Base-by-base conservation (phyloP, 2,113 vertebrate genomes). In the Gambusia holbrooki region DNA sequence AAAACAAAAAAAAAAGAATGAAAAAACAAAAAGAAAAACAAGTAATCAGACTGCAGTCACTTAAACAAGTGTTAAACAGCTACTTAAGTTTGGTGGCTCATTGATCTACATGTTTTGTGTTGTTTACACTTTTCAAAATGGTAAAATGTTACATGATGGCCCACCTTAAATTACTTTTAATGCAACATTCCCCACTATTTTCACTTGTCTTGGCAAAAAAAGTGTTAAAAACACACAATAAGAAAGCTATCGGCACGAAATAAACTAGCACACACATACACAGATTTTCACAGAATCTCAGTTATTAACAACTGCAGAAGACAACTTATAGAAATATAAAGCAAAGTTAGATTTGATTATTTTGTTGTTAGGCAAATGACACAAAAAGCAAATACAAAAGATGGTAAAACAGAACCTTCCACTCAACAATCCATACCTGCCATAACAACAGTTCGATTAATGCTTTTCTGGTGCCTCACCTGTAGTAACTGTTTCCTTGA, bases 401-500 rank as follows among this genome's bases (percentile, higher is more conserved):
- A 48, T 19, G 9, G 48, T n/a, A 3, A n/a, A n/a, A 7, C 9
- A 25, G 7, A 58, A 58, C 25, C 7, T n/a, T n/a, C 22, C 51
- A 58, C 51, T 54, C 51, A 54, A 54, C 51, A 19, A 54, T 54
- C 22, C 51, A 54, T 1, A 58, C 22, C 9, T 58, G 51, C 22
- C 51, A 10, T 8, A 58, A 25, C 22, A 48, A 5, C 45, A 48
- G 45, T 19, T 5, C 3, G 42, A 45, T 45, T 51, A 51, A 2
- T 5, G 8, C 2, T n/a, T n/a, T 58, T 58, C n/a, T 10, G 5
- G 5, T 1, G 12, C 5, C 9, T 3, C 94, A 96, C 98, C 96
- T 93, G 95, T 84, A 29, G 95, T 93, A 11, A 94, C 88, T 0
- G 97, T 98, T 91, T 99, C 97, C 81, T 97, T 98, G 6, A 98